Conservation (phyloP, 2,888 invertebrate species). For the Ormyrus thymus region DNA sequence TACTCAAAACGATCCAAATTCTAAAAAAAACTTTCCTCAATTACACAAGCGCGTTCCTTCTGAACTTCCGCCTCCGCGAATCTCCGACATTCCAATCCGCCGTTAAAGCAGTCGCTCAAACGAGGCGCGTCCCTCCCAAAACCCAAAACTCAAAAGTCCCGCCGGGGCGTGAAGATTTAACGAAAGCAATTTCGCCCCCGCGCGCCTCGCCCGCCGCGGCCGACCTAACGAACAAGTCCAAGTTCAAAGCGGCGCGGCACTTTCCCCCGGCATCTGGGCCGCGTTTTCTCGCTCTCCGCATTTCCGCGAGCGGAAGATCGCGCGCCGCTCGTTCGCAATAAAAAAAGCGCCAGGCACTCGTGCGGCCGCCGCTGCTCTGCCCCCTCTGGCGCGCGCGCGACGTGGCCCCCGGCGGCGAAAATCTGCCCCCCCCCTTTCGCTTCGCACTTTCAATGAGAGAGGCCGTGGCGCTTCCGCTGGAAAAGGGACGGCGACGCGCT, state of each 20-base stretch:
- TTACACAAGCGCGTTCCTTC: no score
- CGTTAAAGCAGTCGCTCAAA: no score
- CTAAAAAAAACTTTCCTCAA: no score
- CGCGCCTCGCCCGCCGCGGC: not conserved
- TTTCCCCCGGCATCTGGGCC: not conserved
- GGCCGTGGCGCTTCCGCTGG: not conserved
- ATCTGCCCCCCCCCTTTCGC: constrained; percentile 16
- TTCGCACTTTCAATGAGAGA: constrained; percentile 7
- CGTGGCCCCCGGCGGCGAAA: constrained; percentile 14
- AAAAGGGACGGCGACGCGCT: not conserved
- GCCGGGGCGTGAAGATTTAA: constrained; percentile 34
- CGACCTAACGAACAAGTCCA: constrained; percentile 3
- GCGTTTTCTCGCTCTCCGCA: not conserved
- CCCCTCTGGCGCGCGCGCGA: not conserved
- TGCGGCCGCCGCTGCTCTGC: not conserved
- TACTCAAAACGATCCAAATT: no score
- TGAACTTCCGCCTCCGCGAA: no score
- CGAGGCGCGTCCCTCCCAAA: not conserved
- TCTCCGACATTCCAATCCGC: no score
- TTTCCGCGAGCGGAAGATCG: constrained; percentile 23
- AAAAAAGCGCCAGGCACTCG: constrained; percentile 32
- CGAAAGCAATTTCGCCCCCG: constrained; percentile 3
- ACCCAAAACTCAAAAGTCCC: constrained; percentile 5
- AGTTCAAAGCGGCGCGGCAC: constrained; percentile 25
- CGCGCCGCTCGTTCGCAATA: constrained; percentile 23